Conservation (phyloP, 2,113 vertebrate species). For the Riparia riparia region DNA sequence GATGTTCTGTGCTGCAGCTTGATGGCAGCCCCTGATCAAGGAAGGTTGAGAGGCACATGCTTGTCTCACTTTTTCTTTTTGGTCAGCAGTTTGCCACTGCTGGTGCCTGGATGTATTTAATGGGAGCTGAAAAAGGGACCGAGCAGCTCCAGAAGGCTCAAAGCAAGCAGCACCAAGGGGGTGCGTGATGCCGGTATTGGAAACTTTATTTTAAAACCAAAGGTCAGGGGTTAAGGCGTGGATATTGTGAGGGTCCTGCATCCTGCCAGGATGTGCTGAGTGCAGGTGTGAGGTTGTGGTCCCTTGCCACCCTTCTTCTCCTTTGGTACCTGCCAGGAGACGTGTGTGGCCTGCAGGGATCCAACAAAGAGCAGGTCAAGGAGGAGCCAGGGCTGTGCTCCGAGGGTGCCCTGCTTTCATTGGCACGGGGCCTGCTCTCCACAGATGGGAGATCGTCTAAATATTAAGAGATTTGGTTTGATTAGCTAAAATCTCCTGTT, state of each 20-base stretch:
- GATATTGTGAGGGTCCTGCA: not conserved
- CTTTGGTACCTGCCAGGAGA: not conserved
- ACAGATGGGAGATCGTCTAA: not conserved
- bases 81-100: not conserved
- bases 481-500: constrained; percentile 60
- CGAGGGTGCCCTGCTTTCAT: not conserved
- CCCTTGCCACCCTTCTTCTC: not conserved
- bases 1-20: not conserved
- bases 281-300: not conserved
- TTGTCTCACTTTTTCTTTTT: not conserved
- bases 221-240: not conserved
- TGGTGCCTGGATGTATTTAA: not conserved
- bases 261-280: not conserved
- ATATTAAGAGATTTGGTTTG: constrained; percentile 57
- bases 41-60: fast-evolving
- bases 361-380: not conserved
- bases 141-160: not conserved
- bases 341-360: not conserved
- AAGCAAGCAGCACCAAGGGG: not conserved
- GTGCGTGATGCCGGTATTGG: not conserved
- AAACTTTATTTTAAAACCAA: not conserved
- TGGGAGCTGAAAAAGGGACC: not conserved
- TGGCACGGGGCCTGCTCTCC: not conserved
- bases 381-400: not conserved
- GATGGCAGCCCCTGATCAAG: not conserved